A percentile compares a stretch with the other conserved stretches of the same genome.
Evolutionary conservation across 2,888 invertebrate genomes (phyloP).

Genomic region (Acrocera orbiculus): DNA sequence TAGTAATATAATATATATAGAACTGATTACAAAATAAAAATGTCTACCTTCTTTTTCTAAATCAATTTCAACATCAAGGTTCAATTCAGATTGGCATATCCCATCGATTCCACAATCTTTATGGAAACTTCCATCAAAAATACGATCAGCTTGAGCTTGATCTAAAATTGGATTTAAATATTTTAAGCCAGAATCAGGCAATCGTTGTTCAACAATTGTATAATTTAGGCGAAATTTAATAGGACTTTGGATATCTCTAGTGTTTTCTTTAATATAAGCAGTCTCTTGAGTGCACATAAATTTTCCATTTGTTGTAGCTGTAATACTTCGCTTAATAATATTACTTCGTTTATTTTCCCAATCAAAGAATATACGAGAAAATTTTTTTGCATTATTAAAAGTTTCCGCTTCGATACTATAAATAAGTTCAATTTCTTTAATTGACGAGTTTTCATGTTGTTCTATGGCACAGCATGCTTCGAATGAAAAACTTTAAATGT

Average conservation of each 20-base stretch:
- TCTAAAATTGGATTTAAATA: constrained; percentile 62
- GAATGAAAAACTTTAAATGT: constrained; percentile 47
- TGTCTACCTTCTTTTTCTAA: constrained; percentile 24
- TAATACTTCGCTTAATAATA: constrained; percentile 43
- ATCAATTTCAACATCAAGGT: constrained; percentile 38
- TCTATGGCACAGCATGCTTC: constrained; percentile 67
- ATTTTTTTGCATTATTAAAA: constrained; percentile 52
- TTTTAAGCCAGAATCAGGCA: constrained; percentile 35
- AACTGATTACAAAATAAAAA: constrained; percentile 20
- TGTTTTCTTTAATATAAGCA: constrained; percentile 74
- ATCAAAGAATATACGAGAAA: constrained; percentile 65
- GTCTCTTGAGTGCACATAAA: constrained; percentile 55
- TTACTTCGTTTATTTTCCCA: constrained; percentile 37
- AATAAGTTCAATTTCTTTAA: constrained; percentile 40
- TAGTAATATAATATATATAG: constrained; percentile 14
- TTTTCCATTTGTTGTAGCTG: constrained; percentile 38
- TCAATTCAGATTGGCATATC: constrained; percentile 67
- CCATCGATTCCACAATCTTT: constrained; percentile 85
- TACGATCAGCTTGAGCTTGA: constrained; percentile 61
- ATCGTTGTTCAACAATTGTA: constrained; percentile 48
- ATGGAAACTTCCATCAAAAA: constrained; percentile 70
- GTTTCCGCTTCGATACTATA: constrained; percentile 73
- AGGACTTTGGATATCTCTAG: constrained; percentile 73
- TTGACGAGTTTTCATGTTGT: constrained; percentile 36
- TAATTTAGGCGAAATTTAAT: constrained; percentile 75